These are phyloP conservation scores for Cyprinodon diabolis DNA, from an alignment of 2,797 vertebrate species.

Conservation along the genomic window DNA sequence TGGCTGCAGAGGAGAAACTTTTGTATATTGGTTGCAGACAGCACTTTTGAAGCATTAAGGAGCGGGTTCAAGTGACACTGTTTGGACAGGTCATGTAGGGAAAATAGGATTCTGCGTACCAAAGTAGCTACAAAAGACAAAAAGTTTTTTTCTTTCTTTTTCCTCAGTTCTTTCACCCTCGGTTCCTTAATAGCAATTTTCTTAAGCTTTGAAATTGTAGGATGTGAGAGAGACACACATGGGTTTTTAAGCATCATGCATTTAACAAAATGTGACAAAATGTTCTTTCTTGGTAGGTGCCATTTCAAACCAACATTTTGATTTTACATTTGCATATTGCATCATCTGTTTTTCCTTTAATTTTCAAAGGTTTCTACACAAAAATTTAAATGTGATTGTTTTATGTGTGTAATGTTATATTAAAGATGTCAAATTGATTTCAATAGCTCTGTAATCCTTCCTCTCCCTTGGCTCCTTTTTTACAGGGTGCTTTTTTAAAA, in stretches of 20 bases:
- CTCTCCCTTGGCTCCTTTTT: background rate
- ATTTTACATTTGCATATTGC: background rate
- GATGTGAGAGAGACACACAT: background rate
- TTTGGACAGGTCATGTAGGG: background rate
- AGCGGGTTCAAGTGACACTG: slow-evolving; percentile 19
- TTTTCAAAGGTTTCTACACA: background rate
- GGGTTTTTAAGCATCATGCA: background rate
- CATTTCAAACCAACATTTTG: background rate
- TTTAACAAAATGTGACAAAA: slow-evolving; percentile 1
- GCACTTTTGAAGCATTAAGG: slow-evolving; percentile 27
- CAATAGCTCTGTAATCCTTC: background rate
- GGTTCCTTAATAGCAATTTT: background rate
- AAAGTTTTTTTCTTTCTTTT: background rate
- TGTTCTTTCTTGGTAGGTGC: background rate
- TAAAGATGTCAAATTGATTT: background rate
- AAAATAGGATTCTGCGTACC: background rate
- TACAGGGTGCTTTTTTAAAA: background rate
- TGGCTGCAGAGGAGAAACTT: slow-evolving; percentile 55
- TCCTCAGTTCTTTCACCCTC: background rate
- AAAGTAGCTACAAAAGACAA: background rate
- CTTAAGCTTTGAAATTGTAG: background rate
- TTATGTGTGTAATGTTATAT: background rate
- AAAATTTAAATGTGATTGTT: background rate
- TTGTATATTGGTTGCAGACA: slow-evolving; percentile 34
- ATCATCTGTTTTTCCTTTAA: background rate